Evolutionary conservation across 2,797 vertebrate species (phyloP).

Genomic region (Percopsis omiscomaycus): DNA sequence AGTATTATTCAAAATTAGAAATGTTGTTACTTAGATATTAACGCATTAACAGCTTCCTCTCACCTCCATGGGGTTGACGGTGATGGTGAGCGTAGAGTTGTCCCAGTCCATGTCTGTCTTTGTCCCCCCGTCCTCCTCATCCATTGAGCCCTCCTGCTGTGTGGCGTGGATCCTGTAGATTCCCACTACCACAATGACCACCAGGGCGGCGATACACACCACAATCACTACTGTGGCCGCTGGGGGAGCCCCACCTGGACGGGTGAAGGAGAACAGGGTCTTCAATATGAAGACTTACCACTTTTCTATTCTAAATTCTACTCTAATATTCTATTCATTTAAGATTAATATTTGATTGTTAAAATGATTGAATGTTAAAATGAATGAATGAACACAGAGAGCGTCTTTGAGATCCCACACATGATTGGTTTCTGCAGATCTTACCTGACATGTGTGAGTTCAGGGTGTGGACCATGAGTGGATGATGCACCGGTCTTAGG

Average conservation of each 20-base stretch:
- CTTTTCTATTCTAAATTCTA: slow-evolving; percentile 1
- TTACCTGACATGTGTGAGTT: slow-evolving; percentile 85
- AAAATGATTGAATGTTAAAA: not conserved
- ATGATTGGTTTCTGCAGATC: not conserved
- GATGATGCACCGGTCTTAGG: slow-evolving; percentile 87
- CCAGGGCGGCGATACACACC: slow-evolving; percentile 87
- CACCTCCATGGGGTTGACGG: slow-evolving; percentile 97
- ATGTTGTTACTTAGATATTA: not conserved
- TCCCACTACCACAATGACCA: slow-evolving; percentile 88
- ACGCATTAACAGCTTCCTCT: not conserved
- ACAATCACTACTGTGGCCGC: slow-evolving; percentile 86
- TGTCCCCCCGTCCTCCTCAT: slow-evolving; percentile 77
- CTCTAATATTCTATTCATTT: not conserved
- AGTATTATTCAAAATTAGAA: not conserved
- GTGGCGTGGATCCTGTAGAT: slow-evolving; percentile 86
- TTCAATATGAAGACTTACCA: not conserved
- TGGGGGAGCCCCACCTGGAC: slow-evolving; percentile 71
- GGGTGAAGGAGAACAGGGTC: not conserved
- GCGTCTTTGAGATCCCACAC: not conserved
- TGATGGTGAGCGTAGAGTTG: slow-evolving; percentile 91
- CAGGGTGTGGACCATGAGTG: slow-evolving; percentile 79
- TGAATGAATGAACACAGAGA: not conserved
- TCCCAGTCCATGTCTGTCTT: slow-evolving; percentile 91
- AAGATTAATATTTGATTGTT: not conserved
- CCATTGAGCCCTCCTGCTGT: slow-evolving; percentile 80